These are phyloP conservation scores for Oreamnos americanus DNA, from an alignment of 2,113 vertebrate species.

Conservation along the genomic window DNA sequence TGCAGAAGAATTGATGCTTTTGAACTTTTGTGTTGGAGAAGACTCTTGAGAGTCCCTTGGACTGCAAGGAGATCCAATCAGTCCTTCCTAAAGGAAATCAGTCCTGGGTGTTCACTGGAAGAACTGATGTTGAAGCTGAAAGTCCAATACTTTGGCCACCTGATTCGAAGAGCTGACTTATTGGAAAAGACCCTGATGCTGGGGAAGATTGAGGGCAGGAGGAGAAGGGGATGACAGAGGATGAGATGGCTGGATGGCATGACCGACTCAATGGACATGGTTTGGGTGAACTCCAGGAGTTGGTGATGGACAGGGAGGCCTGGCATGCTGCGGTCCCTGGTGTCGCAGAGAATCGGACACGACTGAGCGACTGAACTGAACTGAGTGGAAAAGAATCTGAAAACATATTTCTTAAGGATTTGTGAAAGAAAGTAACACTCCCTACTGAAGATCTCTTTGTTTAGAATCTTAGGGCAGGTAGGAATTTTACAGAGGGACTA, in stretches of 20 bases:
- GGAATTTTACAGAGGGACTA: neutral
- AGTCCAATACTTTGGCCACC: too few species aligned
- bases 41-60: too few species aligned
- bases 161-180: too few species aligned
- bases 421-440: neutral
- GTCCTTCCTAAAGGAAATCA: too few species aligned
- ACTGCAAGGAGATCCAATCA: too few species aligned
- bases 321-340: fast-evolving
- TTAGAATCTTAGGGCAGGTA: neutral
- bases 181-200: too few species aligned
- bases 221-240: neutral
- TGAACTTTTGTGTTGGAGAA: too few species aligned
- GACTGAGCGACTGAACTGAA: neutral
- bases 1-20: too few species aligned
- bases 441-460: neutral
- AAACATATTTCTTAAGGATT: neutral
- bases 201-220: neutral
- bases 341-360: neutral
- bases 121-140: too few species aligned
- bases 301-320: neutral
- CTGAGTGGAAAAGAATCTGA: neutral
- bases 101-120: too few species aligned
- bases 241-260: neutral
- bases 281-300: neutral
- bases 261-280: fast-evolving